phyloP scores from a whole-genome alignment of 53 echinoderm and acorn worm genomes.

The Luidia sarsii region DNA sequence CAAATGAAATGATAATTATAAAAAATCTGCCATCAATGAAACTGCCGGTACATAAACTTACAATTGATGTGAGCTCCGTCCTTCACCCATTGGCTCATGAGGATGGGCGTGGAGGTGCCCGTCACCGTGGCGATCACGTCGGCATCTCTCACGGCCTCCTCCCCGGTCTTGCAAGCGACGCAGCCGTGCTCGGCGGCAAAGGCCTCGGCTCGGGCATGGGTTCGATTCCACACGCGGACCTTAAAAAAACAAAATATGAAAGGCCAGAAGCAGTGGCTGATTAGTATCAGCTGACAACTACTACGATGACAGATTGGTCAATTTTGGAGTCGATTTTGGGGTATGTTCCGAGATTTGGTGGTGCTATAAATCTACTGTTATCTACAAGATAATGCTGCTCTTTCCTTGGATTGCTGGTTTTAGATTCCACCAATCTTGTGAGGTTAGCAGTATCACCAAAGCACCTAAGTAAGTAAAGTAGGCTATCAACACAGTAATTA shows the following conservation, averaged over 20 bases:
- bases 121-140: conserved; percentile 88
- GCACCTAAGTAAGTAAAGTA: too few relatives aligned
- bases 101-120: conserved; percentile 66
- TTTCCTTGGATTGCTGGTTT: too few relatives aligned
- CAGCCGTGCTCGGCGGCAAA: conserved; percentile 76
- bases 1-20: background rate
- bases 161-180: conserved; percentile 67
- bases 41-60: too few relatives aligned
- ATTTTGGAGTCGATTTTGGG: background rate
- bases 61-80: conserved; percentile 89
- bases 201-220: conserved; percentile 54
- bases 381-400: too few relatives aligned
- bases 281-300: too few relatives aligned
- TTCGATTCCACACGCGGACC: conserved; percentile 84
- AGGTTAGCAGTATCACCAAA: too few relatives aligned
- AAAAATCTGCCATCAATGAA: too few relatives aligned
- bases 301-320: background rate
- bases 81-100: conserved; percentile 79
- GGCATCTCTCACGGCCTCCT: conserved; percentile 87
- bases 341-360: background rate
- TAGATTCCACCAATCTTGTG: too few relatives aligned
- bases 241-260: background rate
- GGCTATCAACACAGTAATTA: too few relatives aligned
- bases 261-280: too few relatives aligned
- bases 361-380: background rate